Evolutionary conservation across 1,140 invertebrate species (phyloP).

Genomic region (Drosophila asahinai): DNA sequence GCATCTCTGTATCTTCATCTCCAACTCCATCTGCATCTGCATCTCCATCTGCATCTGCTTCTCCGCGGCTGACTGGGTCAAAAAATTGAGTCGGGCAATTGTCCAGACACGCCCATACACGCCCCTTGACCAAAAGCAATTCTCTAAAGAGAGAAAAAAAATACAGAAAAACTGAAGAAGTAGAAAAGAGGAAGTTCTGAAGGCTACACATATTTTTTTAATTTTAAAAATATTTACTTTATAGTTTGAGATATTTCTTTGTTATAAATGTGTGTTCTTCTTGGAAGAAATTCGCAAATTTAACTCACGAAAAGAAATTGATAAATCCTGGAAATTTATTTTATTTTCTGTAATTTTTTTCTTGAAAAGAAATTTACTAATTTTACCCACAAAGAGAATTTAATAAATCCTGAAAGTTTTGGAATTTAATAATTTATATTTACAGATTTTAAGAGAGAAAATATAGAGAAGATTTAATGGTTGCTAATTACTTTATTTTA

Average conservation of each 20-base stretch:
- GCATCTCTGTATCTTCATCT: conserved; percentile 31
- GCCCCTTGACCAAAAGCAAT: conserved; percentile 59
- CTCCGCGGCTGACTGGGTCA: conserved; percentile 47
- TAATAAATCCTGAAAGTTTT: too few relatives aligned
- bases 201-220: neutral
- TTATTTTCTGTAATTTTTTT: too few relatives aligned
- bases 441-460: too few relatives aligned
- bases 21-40: conserved; percentile 32
- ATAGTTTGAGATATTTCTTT: neutral
- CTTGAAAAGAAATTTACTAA: neutral
- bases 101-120: conserved; percentile 33
- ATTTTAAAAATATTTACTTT: neutral
- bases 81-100: conserved; percentile 36
- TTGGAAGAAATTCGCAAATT: neutral
- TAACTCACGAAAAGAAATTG: too few relatives aligned
- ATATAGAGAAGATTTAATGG: too few relatives aligned
- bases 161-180: neutral
- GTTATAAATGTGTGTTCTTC: too few relatives aligned
- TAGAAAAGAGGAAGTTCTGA: neutral
- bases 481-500: too few relatives aligned
- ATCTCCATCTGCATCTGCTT: conserved; percentile 24
- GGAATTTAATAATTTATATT: too few relatives aligned
- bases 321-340: neutral
- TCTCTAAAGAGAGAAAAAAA: conserved; percentile 1
- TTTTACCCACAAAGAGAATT: too few relatives aligned